These are phyloP conservation scores for Pimephales promelas DNA, from an alignment of 2,113 vertebrate genomes.

Conservation along the genomic window DNA sequence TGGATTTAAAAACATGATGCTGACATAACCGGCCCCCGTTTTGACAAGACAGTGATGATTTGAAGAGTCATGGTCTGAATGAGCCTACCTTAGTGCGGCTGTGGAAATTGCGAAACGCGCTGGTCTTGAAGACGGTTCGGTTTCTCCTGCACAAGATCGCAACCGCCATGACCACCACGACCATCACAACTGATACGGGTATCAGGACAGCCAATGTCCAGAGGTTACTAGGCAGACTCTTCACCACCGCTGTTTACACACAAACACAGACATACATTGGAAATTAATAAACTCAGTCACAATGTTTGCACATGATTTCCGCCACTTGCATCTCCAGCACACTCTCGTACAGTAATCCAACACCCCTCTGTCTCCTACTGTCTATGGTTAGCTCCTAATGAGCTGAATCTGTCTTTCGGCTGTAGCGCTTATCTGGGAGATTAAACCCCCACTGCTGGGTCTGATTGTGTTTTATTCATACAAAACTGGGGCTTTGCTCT, in stretches of 20 bases:
- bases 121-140: constrained; percentile 91
- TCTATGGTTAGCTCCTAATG: constrained; percentile 52
- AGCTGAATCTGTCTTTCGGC: constrained; percentile 49
- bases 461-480: constrained; percentile 45
- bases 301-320: constrained; percentile 27
- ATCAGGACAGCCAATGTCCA: constrained; percentile 96
- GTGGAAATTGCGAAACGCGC: constrained; percentile 89
- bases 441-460: constrained; percentile 48
- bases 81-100: constrained; percentile 87
- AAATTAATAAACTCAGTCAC: constrained; percentile 33
- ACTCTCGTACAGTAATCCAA: constrained; percentile 42
- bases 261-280: constrained; percentile 5
- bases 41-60: not conserved
- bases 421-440: constrained; percentile 53
- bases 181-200: constrained; percentile 87
- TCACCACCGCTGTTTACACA: constrained; percentile 85
- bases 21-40: not conserved
- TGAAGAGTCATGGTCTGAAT: not conserved
- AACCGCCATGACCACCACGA: constrained; percentile 93
- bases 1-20: not conserved
- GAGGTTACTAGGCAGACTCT: constrained; percentile 91
- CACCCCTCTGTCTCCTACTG: constrained; percentile 35
- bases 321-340: constrained; percentile 3
- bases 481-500: constrained; percentile 48
- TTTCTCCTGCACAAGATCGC: constrained; percentile 94